Base-by-base conservation (phyloP, 2,888 invertebrate genomes). In the Ochlodes sylvanus region DNA sequence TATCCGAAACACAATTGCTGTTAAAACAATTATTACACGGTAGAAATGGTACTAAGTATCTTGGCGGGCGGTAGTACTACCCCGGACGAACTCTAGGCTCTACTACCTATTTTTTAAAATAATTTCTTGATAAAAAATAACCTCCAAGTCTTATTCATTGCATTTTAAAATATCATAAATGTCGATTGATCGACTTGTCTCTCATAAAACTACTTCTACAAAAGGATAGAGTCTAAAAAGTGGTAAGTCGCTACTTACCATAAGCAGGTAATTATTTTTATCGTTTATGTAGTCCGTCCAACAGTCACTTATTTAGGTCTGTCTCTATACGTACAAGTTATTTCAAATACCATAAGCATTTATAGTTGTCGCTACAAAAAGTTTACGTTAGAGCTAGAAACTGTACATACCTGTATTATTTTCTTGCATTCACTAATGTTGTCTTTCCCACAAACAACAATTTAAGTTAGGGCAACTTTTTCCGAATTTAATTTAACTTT, bases 401-500 rank as follows among this genome's bases (percentile, higher is more conserved):
- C 17, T 52, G 7, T 3, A 55, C 32, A 34, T 60, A 66, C 66
- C 66, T 66, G 52, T 66, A 32, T 54, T 32, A 34, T 61, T 56
- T 56, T 32, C 56, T 42, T 19, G n/a, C n/a, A 17, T 14, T 15
- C 17, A 32, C 14, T 27, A 41, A 7, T 50, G 60, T 54, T 52
- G 54, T 55, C 32, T 7, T 42, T 54, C n/a, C 27, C 61, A 55
- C 19, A 61, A 62, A 52, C 19, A 52, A 61, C 54, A 61, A 55
- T 50, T 10, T 42, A 14, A 41, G 27, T 7, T 47, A 15, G 15
- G 21, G 44, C n/a, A 55, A 61, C 61, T 55, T 67, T 55, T 61
- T 21, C 42, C 34, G n/a, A 56, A 42, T 81, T 81, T 80, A 82
- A 79, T 82, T 80, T 72, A 79, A 81, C 79, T 86, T 82, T 76